Evolutionary conservation across 2,888 invertebrate genomes (phyloP).

Genomic region (Yponomeuta plumbellus): DNA sequence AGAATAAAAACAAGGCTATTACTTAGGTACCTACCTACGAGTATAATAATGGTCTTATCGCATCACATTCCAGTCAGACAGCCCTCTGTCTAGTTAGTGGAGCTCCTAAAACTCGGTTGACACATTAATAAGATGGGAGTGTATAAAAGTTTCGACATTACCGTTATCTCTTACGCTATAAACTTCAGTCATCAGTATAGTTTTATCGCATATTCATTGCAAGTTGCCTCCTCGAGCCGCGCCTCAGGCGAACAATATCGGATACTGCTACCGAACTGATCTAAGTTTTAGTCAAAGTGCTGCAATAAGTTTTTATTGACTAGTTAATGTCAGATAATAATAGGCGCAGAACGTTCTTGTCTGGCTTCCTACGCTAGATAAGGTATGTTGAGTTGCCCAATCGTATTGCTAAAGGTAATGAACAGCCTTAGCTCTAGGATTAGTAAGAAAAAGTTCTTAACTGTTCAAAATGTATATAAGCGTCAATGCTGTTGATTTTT

Average conservation of each 20-base stretch:
- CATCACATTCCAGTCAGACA: background rate
- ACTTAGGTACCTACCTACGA: too few relatives aligned
- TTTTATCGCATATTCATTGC: conserved; percentile 3
- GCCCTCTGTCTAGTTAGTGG: too few relatives aligned
- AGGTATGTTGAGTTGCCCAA: too few relatives aligned
- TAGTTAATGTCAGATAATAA: conserved; percentile 1
- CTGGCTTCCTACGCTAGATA: background rate
- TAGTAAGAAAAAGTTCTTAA: too few relatives aligned
- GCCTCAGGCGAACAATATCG: background rate
- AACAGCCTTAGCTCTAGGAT: too few relatives aligned
- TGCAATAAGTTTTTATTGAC: background rate
- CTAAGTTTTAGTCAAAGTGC: background rate
- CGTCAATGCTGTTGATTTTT: too few relatives aligned
- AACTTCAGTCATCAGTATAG: conserved; percentile 1
- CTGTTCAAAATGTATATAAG: too few relatives aligned
- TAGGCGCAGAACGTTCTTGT: background rate
- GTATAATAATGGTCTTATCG: background rate
- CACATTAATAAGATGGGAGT: conserved; percentile 8
- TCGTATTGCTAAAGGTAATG: too few relatives aligned
- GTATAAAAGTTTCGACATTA: conserved; percentile 12
- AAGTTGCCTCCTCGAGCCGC: background rate
- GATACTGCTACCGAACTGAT: background rate
- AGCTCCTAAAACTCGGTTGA: background rate
- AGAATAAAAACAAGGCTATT: conserved; percentile 61
- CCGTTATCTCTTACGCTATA: background rate